These are phyloP conservation scores for Sitobion miscanthi DNA, from an alignment of 1,140 invertebrate genomes.

Conservation along the genomic window DNA sequence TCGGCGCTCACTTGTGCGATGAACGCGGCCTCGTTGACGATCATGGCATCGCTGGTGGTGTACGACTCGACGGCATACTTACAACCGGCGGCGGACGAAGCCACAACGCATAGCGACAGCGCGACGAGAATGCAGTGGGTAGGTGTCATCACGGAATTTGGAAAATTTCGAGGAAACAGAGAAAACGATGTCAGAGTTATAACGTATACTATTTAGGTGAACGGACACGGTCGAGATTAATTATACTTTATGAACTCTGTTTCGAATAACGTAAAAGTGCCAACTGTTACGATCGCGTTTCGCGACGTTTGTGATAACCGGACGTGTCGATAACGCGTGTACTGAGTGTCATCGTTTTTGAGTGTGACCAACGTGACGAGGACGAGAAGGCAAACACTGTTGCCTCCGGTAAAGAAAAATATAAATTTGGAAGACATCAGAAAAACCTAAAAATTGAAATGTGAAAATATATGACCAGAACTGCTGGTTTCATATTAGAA, in stretches of 20 bases:
- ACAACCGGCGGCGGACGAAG: not conserved
- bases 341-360: not conserved
- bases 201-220: not conserved
- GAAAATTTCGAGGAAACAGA: not conserved
- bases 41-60: slow-evolving; percentile 88
- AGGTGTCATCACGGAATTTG: not conserved
- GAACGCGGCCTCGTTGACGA: slow-evolving; percentile 82
- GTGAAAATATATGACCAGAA: no score
- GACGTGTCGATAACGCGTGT: slow-evolving; percentile 26
- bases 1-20: slow-evolving; percentile 77
- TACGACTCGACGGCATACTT: slow-evolving; percentile 67
- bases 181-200: not conserved
- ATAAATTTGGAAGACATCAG: no score
- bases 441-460: no score
- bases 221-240: not conserved
- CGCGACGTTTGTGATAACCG: not conserved
- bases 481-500: no score
- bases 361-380: not conserved
- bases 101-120: not conserved
- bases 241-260: not conserved
- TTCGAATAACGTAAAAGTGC: slow-evolving; percentile 12
- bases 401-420: no score
- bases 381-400: not conserved
- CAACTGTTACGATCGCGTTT: slow-evolving; percentile 19
- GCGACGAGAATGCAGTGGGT: not conserved